Conservation (phyloP, 2,888 invertebrate species). For the Urechis unicinctus region DNA sequence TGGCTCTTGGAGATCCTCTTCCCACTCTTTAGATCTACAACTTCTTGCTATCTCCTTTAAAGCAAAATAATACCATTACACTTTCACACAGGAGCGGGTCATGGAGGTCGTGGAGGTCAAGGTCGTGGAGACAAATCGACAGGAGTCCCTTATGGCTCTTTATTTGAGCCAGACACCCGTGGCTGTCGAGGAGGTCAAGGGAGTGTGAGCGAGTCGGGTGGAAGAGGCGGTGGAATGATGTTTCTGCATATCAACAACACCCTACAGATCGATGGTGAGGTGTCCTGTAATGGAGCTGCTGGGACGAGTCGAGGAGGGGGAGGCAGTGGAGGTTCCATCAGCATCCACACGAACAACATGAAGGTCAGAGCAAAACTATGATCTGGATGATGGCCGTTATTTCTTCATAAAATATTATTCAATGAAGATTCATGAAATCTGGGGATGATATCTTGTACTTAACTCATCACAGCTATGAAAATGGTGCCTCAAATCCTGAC, state of each 20-base stretch:
- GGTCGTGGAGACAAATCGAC: conserved; percentile 18
- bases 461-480: too few relatives aligned
- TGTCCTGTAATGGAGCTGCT: conserved; percentile 24
- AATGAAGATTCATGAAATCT: too few relatives aligned
- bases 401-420: too few relatives aligned
- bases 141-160: conserved; percentile 25
- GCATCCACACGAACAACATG: conserved; percentile 19
- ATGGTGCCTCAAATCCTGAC: too few relatives aligned
- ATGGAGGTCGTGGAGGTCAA: conserved; percentile 31
- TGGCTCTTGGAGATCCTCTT: too few relatives aligned
- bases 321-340: conserved; percentile 26
- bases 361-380: conserved; percentile 16
- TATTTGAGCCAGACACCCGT: conserved; percentile 23
- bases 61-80: neutral
- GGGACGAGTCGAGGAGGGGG: conserved; percentile 22
- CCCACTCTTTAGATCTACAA: too few relatives aligned
- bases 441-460: too few relatives aligned
- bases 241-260: conserved; percentile 22
- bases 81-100: conserved; percentile 27
- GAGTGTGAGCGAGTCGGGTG: conserved; percentile 14
- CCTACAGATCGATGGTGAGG: conserved; percentile 29
- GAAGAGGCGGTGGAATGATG: conserved; percentile 28
- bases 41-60: too few relatives aligned
- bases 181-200: conserved; percentile 30
- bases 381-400: too few relatives aligned